Base-by-base conservation (phyloP, 2,797 vertebrate species). In the Pangasius larnaudii region DNA sequence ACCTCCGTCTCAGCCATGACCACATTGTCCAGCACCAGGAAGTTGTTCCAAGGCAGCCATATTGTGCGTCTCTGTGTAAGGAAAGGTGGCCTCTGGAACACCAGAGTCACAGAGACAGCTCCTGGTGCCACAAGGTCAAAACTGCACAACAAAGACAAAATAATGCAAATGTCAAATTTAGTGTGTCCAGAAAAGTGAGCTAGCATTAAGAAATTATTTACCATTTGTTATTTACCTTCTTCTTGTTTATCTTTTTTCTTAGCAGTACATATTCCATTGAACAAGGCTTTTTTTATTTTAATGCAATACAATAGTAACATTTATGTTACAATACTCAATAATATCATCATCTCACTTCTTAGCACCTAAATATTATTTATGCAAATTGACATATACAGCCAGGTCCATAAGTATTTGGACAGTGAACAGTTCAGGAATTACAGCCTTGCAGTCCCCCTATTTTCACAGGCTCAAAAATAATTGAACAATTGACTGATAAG, bases 1-100 rank as follows among this genome's bases (percentile, higher is more conserved):
- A 78, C 85, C n/a, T 96, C 94, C 75, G 95, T 95, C 92, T 97
- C 96, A 91, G 97, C 96, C 97, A 99, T 98, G 89, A 95, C 95
- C 88, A 99, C 97, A 94, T 98, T 98, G 91, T 98, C 97, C 92
- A 99, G 93, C 19, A 99, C 97, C 91, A 98, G 92, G 92, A 99
- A 99, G 92, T 97, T 97, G 94, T 98, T 98, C 97, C 97, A 98
- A 36, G 98, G 98, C 46, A 98, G 96, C 98, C 98, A 99, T 87
- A 98, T 93, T 3, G 97, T 98, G 88, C 97, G 97, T 88, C 96
- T 98, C 93, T 98, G 97, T 63, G 96, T 93, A 80, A 98, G 92
- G 93, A 99, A 99, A 77, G 98, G 98, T 58, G 97, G 98, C 16
- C 98, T 97, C 89, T 99, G 98, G 95, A 99, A 99, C 94, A 97